Evolutionary conservation across 2,113 vertebrate genomes (phyloP).

Genomic region (Festucalex cinctus): DNA sequence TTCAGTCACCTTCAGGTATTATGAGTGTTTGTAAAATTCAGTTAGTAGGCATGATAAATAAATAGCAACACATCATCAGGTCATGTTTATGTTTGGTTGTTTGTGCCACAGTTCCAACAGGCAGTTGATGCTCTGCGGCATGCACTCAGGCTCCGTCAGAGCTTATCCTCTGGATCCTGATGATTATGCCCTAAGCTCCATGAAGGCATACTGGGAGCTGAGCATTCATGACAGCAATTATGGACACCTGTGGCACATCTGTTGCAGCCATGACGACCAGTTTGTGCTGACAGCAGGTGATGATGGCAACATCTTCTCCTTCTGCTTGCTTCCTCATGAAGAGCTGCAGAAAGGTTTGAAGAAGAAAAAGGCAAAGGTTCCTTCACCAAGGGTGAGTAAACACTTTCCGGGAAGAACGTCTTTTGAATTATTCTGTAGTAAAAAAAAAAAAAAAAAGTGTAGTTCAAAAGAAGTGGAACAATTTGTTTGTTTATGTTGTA

Average conservation of each 20-base stretch:
- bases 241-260: constrained; percentile 75
- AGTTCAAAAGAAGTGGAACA: not conserved
- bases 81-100: not conserved
- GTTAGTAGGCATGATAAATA: not conserved
- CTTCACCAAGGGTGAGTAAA: constrained; percentile 77
- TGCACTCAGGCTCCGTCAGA: constrained; percentile 82
- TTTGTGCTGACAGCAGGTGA: constrained; percentile 82
- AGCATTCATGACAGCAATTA: constrained; percentile 83
- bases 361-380: constrained; percentile 67
- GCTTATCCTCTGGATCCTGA: constrained; percentile 72
- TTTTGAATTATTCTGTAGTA: not conserved
- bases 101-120: constrained; percentile 64
- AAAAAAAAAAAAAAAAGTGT: not conserved
- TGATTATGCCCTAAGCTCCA: constrained; percentile 47
- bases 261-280: constrained; percentile 77
- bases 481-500: too few species aligned
- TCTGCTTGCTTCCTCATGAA: constrained; percentile 72
- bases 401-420: not conserved
- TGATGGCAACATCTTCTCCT: constrained; percentile 91
- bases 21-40: not conserved
- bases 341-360: constrained; percentile 50
- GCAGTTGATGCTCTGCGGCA: constrained; percentile 84
- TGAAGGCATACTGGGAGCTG: constrained; percentile 80
- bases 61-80: not conserved
- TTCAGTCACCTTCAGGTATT: constrained; percentile 81